These are phyloP conservation scores for Piscicola geometra DNA, from an alignment of 2,888 invertebrate genomes.

Conservation along the genomic window DNA sequence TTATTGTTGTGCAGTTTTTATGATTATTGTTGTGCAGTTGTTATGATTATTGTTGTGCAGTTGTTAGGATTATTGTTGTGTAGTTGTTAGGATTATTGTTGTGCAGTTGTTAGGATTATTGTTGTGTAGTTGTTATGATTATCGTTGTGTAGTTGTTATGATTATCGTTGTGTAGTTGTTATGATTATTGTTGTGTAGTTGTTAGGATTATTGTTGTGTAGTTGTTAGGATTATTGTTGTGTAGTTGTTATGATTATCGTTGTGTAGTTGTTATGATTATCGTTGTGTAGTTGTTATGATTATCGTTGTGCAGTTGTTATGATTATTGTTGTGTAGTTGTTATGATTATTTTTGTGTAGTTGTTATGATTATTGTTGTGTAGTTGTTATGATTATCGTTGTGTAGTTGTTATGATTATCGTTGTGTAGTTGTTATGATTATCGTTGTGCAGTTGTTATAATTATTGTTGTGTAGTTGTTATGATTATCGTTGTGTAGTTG, in stretches of 20 bases:
- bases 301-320: background rate
- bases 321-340: slow-evolving; percentile 10
- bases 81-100: too few relatives aligned
- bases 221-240: background rate
- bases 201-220: background rate
- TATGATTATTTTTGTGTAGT: background rate
- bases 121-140: too few relatives aligned
- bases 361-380: background rate
- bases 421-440: background rate
- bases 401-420: background rate
- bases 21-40: background rate
- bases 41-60: too few relatives aligned
- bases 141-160: background rate
- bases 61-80: background rate
- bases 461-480: background rate
- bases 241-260: background rate
- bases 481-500: background rate
- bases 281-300: background rate
- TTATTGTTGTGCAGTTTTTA: background rate
- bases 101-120: background rate
- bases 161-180: background rate
- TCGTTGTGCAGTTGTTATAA: too few relatives aligned
- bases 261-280: background rate
- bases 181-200: slow-evolving; percentile 7
- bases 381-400: background rate